phyloP scores from a whole-genome alignment of 2,797 vertebrate species.

The Acomys russatus region DNA sequence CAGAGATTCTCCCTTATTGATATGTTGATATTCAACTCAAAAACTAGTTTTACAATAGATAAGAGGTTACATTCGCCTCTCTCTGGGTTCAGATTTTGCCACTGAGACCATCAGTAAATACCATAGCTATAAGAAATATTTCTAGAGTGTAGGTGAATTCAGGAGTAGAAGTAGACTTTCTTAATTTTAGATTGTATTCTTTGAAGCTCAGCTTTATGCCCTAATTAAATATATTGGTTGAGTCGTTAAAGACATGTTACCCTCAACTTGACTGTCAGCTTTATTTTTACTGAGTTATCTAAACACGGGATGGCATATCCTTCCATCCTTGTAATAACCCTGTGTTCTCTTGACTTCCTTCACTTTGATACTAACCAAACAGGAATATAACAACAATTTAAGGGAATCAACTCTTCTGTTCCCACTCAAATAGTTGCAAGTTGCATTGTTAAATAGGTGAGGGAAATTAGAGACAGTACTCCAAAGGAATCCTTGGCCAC shows the following conservation, averaged over 20 bases:
- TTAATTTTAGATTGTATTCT: constrained; percentile 29
- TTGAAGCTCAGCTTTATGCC: constrained; percentile 20
- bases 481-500: not conserved
- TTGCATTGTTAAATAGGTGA: not conserved
- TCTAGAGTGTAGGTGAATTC: not conserved
- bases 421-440: not conserved
- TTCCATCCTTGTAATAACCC: not conserved
- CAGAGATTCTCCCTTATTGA: not conserved
- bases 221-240: not conserved
- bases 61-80: not conserved
- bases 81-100: not conserved
- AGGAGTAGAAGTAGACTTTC: not conserved
- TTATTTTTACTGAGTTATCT: constrained; percentile 31
- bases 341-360: constrained; percentile 32
- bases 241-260: constrained; percentile 3
- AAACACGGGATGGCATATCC: not conserved
- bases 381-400: not conserved
- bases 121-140: not conserved
- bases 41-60: not conserved
- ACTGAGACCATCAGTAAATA: not conserved
- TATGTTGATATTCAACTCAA: not conserved
- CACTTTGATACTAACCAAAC: constrained; percentile 25
- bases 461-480: not conserved
- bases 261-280: not conserved
- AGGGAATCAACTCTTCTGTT: not conserved